Evolutionary conservation across 2,888 invertebrate species (phyloP), one percentile per base, ranked within the genome.

Genomic region (Tridacna crocea): DNA sequence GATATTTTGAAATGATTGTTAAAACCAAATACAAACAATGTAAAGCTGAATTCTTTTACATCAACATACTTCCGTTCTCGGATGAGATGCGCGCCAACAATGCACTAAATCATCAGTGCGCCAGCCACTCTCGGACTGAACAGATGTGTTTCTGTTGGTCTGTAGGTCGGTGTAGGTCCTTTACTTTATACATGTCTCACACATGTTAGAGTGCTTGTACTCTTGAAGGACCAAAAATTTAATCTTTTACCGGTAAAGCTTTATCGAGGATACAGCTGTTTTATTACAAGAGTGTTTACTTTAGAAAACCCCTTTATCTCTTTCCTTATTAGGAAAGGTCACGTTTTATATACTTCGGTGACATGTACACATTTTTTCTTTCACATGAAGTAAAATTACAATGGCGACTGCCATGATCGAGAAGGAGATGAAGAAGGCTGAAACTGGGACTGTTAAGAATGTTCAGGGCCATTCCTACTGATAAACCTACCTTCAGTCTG

Each of bases 91-190:
- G n/a, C n/a, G n/a, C n/a, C n/a, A n/a, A 61, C 61, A 61, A 61
- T 61, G 10, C 61, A 61, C 61, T 61, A n/a, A 61, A 61, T 61
- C 36, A 22, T 61, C 61, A 61, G 61, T 61, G 61, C 61, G 61
- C 61, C 19, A 61, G 61, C 61, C 22, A 61, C 61, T 61, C 61
- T 22, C 13, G 61, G 19, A 61, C 61, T 61, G 61, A 61, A 17
- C 19, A 61, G 61, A 61, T 22, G 55, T 55, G 55, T 10, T 55
- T 55, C 55, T 55, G 55, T 55, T n/a, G n/a, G n/a, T n/a, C n/a
- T n/a, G n/a, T n/a, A n/a, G 61, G n/a, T 61, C 24, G n/a, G 22
- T 61, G 61, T 61, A n/a, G 61, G 22, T 61, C 61, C 61, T 61
- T n/a, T n/a, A n/a, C n/a, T n/a, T 61, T 19, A 13, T 61, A 6